A percentile compares a stretch with the other conserved stretches of the same genome.
Evolutionary conservation across 2,888 invertebrate species (phyloP).

Genomic region (Protodeltote pygarga): DNA sequence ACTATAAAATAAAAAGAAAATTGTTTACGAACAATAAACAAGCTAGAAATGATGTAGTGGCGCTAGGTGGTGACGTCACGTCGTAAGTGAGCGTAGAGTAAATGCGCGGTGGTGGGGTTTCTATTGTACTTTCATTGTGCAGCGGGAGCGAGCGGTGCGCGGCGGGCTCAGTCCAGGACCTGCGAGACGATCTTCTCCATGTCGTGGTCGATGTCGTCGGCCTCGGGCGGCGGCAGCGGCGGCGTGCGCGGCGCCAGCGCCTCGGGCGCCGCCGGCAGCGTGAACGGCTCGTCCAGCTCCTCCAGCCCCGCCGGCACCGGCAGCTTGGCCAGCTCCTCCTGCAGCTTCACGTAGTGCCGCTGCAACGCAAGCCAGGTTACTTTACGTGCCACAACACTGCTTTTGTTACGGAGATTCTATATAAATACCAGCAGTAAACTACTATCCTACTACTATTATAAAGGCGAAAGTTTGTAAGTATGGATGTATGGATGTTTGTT

Average conservation of each 20-base stretch:
- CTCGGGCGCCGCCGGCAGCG: slow-evolving; percentile 73
- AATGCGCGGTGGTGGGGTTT: slow-evolving; percentile 16
- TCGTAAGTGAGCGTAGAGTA: slow-evolving; percentile 14
- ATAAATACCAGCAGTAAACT: too few species aligned
- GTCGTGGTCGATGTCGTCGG: slow-evolving; percentile 89
- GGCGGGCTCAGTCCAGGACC: slow-evolving; percentile 68
- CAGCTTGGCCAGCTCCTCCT: slow-evolving; percentile 94
- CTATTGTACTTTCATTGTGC: slow-evolving; percentile 54
- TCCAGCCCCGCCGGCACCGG: slow-evolving; percentile 92
- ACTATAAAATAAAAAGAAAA: slow-evolving; percentile 67
- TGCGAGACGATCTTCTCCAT: slow-evolving; percentile 93
- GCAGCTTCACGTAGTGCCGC: slow-evolving; percentile 93
- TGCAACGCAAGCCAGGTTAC: slow-evolving; percentile 61
- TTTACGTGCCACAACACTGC: neutral
- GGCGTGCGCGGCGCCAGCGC: slow-evolving; percentile 63
- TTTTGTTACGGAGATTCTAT: too few species aligned
- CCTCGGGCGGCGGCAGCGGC: slow-evolving; percentile 57
- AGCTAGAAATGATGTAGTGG: slow-evolving; percentile 44
- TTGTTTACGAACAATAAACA: slow-evolving; percentile 57
- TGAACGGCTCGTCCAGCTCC: slow-evolving; percentile 89
- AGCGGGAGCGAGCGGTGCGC: slow-evolving; percentile 12
- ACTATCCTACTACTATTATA: too few species aligned
- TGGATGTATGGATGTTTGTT: too few species aligned
- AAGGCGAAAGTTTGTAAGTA: too few species aligned
- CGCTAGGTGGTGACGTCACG: too few species aligned